A percentile compares a stretch with the other conserved stretches of the same genome.
These are phyloP conservation scores for Lottia scabra DNA, from an alignment of 2,888 invertebrate species.

Conservation along the genomic window DNA sequence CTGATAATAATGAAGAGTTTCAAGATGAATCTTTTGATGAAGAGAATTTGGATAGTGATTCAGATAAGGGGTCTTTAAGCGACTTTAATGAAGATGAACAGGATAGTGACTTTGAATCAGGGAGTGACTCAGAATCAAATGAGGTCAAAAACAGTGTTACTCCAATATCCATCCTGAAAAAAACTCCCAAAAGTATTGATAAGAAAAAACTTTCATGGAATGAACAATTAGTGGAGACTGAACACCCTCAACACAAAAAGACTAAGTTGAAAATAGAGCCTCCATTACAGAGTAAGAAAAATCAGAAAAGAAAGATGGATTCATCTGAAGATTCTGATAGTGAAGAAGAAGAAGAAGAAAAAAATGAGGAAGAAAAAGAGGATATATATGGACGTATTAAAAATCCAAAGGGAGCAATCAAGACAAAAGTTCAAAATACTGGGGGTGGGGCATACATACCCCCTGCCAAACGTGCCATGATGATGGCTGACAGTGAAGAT, in stretches of 20 bases:
- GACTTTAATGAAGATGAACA: not conserved
- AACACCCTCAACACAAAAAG: not conserved
- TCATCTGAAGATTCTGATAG: not conserved
- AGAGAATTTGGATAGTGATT: not conserved
- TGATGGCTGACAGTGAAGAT: constrained; percentile 68
- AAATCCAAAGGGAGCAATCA: constrained; percentile 83
- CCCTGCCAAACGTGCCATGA: constrained; percentile 80
- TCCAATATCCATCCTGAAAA: constrained; percentile 12
- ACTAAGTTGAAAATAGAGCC: not conserved
- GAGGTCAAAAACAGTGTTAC: too few species aligned
- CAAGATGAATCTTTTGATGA: constrained; percentile 13
- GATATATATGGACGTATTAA: constrained; percentile 93
- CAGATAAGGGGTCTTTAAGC: constrained; percentile 12
- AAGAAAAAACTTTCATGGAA: not conserved
- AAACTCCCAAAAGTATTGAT: not conserved
- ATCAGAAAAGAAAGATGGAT: not conserved
- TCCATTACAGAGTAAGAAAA: too few species aligned
- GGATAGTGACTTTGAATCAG: constrained; percentile 20
- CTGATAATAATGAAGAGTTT: constrained; percentile 14
- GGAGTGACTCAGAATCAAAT: constrained; percentile 12
- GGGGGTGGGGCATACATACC: constrained; percentile 81
- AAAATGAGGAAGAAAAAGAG: constrained; percentile 74
- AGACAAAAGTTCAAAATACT: constrained; percentile 64
- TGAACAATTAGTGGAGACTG: not conserved
- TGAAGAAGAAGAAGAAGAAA: constrained; percentile 17